A percentile compares a stretch with the other conserved stretches of the same genome.
phyloP scores from a whole-genome alignment of 2,888 invertebrate genomes.

The Lomographa bimaculata region DNA sequence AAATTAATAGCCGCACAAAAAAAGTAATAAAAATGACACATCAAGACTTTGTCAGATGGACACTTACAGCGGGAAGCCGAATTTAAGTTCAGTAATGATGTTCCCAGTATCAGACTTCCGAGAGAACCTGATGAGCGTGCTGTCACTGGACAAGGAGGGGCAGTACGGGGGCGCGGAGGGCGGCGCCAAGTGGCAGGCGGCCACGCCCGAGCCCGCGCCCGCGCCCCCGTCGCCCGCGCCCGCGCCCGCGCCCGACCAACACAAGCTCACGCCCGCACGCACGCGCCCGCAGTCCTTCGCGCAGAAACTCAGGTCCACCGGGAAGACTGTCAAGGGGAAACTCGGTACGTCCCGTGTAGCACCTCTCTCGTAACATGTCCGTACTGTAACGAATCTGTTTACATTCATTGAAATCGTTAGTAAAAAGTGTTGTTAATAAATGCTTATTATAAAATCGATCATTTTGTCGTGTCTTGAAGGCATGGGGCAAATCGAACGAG shows the following conservation, averaged over 20 bases:
- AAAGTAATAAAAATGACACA: too few species aligned
- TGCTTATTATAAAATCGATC: too few species aligned
- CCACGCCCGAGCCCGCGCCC: conserved; percentile 36
- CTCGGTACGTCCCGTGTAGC: conserved; percentile 53
- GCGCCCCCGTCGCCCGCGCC: conserved; percentile 33
- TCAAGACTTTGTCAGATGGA: too few species aligned
- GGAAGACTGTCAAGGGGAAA: conserved; percentile 91
- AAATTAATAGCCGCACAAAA: too few species aligned
- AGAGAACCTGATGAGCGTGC: conserved; percentile 79
- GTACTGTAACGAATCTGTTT: too few species aligned
- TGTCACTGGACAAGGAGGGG: conserved; percentile 67
- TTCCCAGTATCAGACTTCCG: conserved; percentile 84
- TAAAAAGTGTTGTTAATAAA: too few species aligned
- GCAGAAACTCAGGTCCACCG: conserved; percentile 92
- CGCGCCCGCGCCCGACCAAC: conserved; percentile 40
- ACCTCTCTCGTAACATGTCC: too few species aligned
- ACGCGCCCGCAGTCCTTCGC: conserved; percentile 93
- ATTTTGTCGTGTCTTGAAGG: too few species aligned
- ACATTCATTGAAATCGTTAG: too few species aligned
- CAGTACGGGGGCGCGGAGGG: conserved; percentile 57
- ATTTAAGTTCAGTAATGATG: too few species aligned
- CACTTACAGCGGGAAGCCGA: too few species aligned
- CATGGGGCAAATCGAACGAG: too few species aligned
- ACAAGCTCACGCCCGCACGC: conserved; percentile 40
- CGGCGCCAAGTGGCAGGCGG: conserved; percentile 65